phyloP scores from a whole-genome alignment of 1,140 invertebrate genomes.

The Anastatus disparis region DNA sequence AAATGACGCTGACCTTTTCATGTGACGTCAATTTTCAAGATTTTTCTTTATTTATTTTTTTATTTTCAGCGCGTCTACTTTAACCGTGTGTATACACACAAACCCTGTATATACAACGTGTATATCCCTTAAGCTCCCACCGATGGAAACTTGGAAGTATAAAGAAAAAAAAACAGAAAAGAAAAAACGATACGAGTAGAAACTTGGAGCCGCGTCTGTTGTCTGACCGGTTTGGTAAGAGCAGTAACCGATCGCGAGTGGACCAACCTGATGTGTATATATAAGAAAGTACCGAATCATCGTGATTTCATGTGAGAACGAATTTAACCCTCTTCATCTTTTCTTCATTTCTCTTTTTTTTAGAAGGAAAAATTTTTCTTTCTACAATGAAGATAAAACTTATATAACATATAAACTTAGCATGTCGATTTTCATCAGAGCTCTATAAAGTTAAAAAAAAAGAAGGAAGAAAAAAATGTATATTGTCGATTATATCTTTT shows the following conservation, averaged over 20 bases:
- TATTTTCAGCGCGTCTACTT: too few relatives aligned
- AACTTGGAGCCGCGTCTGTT: constrained; percentile 40
- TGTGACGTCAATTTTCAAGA: constrained; percentile 45
- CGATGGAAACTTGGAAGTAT: constrained; percentile 9
- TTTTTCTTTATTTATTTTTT: too few relatives aligned
- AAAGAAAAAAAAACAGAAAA: constrained; percentile 12
- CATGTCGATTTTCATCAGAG: background rate
- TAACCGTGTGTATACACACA: too few relatives aligned
- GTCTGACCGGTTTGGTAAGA: constrained; percentile 53
- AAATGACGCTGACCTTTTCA: constrained; percentile 51
- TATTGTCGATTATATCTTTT: constrained; percentile 12
- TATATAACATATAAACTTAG: too few relatives aligned
- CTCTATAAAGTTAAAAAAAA: too few relatives aligned
- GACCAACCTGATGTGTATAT: too few relatives aligned
- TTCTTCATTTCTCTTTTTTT: too few relatives aligned
- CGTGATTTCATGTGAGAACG: constrained; percentile 35
- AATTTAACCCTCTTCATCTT: too few relatives aligned
- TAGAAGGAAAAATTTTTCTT: background rate
- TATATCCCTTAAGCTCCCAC: constrained; percentile 7
- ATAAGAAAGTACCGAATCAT: constrained; percentile 53
- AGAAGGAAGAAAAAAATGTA: background rate
- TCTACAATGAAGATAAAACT: too few relatives aligned
- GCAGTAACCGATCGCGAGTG: constrained; percentile 43
- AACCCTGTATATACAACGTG: background rate
- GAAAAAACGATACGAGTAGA: too few relatives aligned